Evolutionary conservation across 1,140 invertebrate genomes (phyloP), one percentile per base, ranked within the genome.

Genomic region (Zaprionus tsacasi): DNA sequence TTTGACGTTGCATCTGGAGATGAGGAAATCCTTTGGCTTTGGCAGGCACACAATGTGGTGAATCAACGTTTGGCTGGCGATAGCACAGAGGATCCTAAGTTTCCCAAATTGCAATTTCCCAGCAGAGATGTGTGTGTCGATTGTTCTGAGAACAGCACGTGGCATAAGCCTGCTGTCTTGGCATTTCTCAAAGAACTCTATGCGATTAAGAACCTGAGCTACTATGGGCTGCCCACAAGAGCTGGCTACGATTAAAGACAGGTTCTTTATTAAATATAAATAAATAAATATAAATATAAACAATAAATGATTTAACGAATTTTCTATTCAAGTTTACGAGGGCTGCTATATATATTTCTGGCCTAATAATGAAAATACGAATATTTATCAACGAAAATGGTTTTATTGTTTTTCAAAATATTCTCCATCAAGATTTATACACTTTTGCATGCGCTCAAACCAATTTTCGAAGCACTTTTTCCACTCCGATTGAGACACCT

Each of bases 31-130:
- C 80, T 99, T 11, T 99, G 98, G 98, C 92, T 99, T 2, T 99
- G 99, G 99, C 94, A 94, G 72, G 96, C 97, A 2, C 98, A 99
- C 91, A 99, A 99, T 93, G 95, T 96, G 91, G 98, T 98, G 0
- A 99, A 99, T 92, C 93, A 95, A 69, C 94, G 98, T 76, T 92
- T 99, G 12, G 94, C 96, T 38, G 96, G 96, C 0, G 97, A 99
- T 92, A 36, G 93, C 3, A 98, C 96, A 6, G 98, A 99, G 93
- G 99, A 99, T 93, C 98, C 98, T 0, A 79, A 94, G 59, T 95
- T 96, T 93, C 97, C 96, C 0, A 99, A 99, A 93, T 93, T 96
- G n/a, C 96, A 98, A 82, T 99, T 98, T 93, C 99, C 99, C 2
- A 93, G 95, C 10, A 64, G 82, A 6, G 74, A 93, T 1, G 91